Conservation (phyloP, 2,113 vertebrate genomes). For the Blennius ocellaris region DNA sequence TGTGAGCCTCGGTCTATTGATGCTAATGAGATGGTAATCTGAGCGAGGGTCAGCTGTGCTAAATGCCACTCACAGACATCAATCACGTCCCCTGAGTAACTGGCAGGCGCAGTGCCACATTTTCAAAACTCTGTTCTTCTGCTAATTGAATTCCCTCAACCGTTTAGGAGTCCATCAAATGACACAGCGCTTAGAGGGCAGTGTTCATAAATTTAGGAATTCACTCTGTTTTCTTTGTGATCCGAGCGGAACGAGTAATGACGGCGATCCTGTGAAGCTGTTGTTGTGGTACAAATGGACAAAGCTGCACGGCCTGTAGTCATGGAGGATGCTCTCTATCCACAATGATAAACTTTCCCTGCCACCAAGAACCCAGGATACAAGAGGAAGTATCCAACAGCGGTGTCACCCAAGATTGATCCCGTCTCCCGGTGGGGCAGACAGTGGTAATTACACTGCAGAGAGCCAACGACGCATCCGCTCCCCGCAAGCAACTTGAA, state of each 20-base stretch:
- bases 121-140: conserved; percentile 67
- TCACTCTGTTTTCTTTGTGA: conserved; percentile 51
- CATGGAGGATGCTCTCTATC: conserved; percentile 48
- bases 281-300: conserved; percentile 58
- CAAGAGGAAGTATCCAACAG: conserved; percentile 43
- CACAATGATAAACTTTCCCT: conserved; percentile 61
- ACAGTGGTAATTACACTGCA: conserved; percentile 67
- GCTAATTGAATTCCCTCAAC: conserved; percentile 69
- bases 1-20: conserved; percentile 56
- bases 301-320: conserved; percentile 34
- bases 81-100: conserved; percentile 68
- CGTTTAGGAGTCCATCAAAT: conserved; percentile 64
- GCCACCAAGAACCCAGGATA: conserved; percentile 54
- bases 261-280: conserved; percentile 46
- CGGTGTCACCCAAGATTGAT: conserved; percentile 65
- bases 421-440: conserved; percentile 44
- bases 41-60: conserved; percentile 71
- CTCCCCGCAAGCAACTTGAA: conserved; percentile 57
- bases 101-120: conserved; percentile 52
- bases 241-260: conserved; percentile 45
- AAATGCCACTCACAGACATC: conserved; percentile 78
- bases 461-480: conserved; percentile 51
- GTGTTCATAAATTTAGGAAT: conserved; percentile 53
- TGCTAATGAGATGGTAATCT: conserved; percentile 79
- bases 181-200: conserved; percentile 47